Base-by-base conservation (phyloP, 2,113 vertebrate genomes). In the Parus major region DNA sequence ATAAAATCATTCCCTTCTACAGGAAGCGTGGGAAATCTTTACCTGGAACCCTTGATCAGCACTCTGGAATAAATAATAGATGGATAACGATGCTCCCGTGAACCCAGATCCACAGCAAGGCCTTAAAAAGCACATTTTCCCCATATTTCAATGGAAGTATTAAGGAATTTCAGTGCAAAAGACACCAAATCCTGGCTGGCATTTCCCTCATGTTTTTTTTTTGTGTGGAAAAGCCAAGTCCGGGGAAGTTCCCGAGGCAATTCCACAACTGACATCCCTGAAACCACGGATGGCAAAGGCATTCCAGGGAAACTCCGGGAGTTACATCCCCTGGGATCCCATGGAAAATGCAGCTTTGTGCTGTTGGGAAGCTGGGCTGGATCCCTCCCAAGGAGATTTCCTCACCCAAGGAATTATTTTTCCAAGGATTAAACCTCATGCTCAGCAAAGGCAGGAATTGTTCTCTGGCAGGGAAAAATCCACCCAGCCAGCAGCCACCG, bases 11-110 rank as follows among this genome's bases (percentile, higher is more conserved):
- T n/a, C 18, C 8, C 20, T 52, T 44, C 20, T 4, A 9, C 1
- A 24, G 36, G 44, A 68, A 35, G 27, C 3, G 28, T 0, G 18
- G 36, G 36, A 61, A 84, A 36, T 8, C 24, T 17, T 36, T 53
- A 15, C 28, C 47, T 9, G 3, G 23, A 78, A n/a, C 0, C 0
- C 65, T 23, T 2, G 1, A 27, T 21, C 53, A 56, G 22, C 0
- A 0, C 20, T 39, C 53, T 28, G 20, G 78, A 88, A 46, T 18
- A 57, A 89, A 46, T 11, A 36, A 46, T 2, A 36, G 46, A 39
- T 59, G 2, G 5, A 28, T 19, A 52, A 46, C 60, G 63, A 47
- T 24, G 41, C 39, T 39, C 16, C 16, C 31, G 20, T 29, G 50
- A 53, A 12, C 19, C 25, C 39, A 28, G 9, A 33, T 2, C 29